Conservation (phyloP, 2,113 vertebrate genomes). For the Callipepla californica region DNA sequence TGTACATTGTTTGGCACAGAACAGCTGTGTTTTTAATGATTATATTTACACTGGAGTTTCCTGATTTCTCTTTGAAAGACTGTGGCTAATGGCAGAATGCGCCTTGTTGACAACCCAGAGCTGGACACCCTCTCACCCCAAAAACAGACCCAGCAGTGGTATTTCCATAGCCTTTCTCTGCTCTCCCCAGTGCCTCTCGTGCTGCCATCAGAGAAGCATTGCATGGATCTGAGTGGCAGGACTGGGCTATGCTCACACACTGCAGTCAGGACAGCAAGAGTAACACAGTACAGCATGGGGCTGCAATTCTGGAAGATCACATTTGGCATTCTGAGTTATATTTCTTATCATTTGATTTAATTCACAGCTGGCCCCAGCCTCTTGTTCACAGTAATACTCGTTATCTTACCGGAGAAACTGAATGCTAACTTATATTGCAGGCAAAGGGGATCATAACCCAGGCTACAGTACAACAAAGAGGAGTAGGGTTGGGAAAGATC, state of each 20-base stretch:
- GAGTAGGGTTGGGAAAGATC: not conserved
- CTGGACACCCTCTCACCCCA: fast-evolving
- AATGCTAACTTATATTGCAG: not conserved
- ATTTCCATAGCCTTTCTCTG: not conserved
- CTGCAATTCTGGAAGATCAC: not conserved
- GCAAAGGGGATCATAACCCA: not conserved
- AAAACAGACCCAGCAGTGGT: not conserved
- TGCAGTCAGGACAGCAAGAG: not conserved
- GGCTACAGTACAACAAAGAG: not conserved
- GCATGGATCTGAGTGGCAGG: not conserved
- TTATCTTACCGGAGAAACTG: not conserved
- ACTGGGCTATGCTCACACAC: not conserved
- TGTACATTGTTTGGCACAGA: not conserved
- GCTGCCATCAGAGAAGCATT: not conserved
- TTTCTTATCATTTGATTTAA: not conserved
- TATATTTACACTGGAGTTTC: not conserved
- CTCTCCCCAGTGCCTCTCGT: not conserved
- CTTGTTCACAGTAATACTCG: not conserved
- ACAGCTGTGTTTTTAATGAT: not conserved
- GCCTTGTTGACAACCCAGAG: not conserved
- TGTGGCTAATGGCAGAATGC: not conserved
- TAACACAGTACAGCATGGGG: not conserved
- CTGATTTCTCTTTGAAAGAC: not conserved
- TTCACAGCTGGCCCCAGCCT: not conserved
- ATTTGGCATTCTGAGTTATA: not conserved